Base-by-base conservation (phyloP, 1,140 invertebrate genomes). In the Mylabris phalerata region DNA sequence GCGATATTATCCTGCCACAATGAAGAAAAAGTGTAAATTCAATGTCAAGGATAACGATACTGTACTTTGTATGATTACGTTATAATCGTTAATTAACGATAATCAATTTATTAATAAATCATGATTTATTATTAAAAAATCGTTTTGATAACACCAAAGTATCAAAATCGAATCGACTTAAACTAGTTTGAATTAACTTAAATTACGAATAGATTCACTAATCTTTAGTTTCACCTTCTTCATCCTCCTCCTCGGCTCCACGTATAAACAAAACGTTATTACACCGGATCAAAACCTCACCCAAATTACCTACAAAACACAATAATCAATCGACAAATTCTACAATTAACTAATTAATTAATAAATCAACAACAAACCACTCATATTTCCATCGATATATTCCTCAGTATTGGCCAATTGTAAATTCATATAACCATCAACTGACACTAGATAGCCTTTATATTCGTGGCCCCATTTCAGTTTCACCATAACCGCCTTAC, bases 401-500 rank as follows among this genome's bases (percentile, higher is more conserved):
- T 99, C 98, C 78, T 99, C 96, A n/a, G 96, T 94, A 71, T 98
- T 98, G 0, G 96, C 95, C 54, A 99, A 75, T 77, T 98, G 95
- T 61, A 99, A 76, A 76, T 99, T 99, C 98, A 99, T 99, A 73
- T 99, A 99, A 5, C 92, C 92, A 80, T 99, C 98, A 9, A 97
- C 92, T 3, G 96, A 98, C 0, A 99, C 95, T 24, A 99, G 76
- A 64, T 93, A 90, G 6, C 98, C 97, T 83, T 97, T 98, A 75
- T 99, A 99, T 78, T 99, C 97, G 75, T 98, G 96, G 32, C 98
- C 97, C 98, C 98, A 99, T 75, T 99, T 99, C 44, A 99, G 79
- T 80, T 99, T 99, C 1, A 98, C 93, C 71, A 98, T 86, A 9
- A 99, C 93, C 42, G 93, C 85, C 79, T 99, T 99, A 25, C 98